phyloP scores from a whole-genome alignment of 2,113 vertebrate genomes.

The Cyphomyrus discorhynchus region DNA sequence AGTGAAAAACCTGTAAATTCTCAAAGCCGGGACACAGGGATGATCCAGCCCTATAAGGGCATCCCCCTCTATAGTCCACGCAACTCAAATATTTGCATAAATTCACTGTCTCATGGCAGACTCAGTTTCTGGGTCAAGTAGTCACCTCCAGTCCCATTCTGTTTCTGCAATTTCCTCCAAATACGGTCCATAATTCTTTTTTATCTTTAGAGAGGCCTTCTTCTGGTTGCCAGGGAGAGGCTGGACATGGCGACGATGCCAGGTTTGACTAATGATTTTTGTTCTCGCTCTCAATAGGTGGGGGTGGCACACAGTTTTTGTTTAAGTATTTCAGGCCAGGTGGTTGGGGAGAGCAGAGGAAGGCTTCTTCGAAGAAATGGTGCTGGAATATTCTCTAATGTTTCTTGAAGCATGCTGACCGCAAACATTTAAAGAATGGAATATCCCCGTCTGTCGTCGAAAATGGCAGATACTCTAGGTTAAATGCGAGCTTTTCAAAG shows the following conservation, averaged over 20 bases:
- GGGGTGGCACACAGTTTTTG: background rate
- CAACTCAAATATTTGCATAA: background rate
- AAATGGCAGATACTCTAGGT: background rate
- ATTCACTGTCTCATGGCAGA: background rate
- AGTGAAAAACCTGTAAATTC: background rate
- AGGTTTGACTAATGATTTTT: constrained; percentile 27
- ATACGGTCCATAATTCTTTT: background rate
- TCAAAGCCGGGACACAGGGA: background rate
- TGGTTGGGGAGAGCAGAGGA: background rate
- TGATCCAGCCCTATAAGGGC: background rate
- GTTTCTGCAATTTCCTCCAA: background rate
- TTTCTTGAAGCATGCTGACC: background rate
- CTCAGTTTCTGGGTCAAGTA: background rate
- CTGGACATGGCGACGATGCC: background rate
- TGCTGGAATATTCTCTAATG: background rate
- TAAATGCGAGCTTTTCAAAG: background rate
- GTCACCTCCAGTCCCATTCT: background rate
- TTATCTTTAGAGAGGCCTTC: background rate
- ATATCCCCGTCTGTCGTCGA: background rate
- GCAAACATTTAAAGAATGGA: background rate
- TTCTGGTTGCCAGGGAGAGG: constrained; percentile 15
- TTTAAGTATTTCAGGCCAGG: background rate
- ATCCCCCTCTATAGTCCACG: background rate
- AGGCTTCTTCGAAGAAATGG: background rate
- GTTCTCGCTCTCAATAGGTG: constrained; percentile 23